phyloP scores from a whole-genome alignment of 2,888 invertebrate genomes.

The Drosophila nr. medialis region DNA sequence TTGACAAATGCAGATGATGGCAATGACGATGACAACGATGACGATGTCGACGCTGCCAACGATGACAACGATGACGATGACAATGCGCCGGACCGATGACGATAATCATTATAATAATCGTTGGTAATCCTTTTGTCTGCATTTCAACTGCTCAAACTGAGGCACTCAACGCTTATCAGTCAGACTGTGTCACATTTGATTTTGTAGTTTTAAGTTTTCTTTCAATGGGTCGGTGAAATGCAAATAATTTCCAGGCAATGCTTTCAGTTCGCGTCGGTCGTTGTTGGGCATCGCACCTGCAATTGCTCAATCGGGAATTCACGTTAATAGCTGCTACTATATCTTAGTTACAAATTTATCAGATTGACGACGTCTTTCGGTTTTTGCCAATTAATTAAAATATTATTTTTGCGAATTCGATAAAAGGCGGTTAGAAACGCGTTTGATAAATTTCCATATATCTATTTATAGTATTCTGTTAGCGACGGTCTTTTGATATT shows the following conservation, averaged over 20 bases:
- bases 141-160: conserved; percentile 2
- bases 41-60: conserved; percentile 19
- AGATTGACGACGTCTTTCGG: conserved; percentile 38
- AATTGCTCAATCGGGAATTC: conserved; percentile 50
- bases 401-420: conserved; percentile 47
- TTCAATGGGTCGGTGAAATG: conserved; percentile 53
- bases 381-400: conserved; percentile 58
- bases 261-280: conserved; percentile 74
- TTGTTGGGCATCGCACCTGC: conserved; percentile 66
- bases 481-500: conserved; percentile 11
- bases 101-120: conserved; percentile 19
- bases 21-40: conserved; percentile 15
- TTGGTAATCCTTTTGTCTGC: conserved; percentile 3
- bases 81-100: conserved; percentile 18
- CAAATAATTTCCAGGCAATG: conserved; percentile 40
- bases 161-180: conserved; percentile 24
- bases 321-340: conserved; percentile 1
- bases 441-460: conserved; percentile 13
- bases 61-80: conserved; percentile 16
- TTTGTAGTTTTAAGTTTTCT: conserved; percentile 34
- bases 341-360: conserved; percentile 38
- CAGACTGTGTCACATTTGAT: conserved; percentile 38
- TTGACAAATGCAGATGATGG: conserved; percentile 72
- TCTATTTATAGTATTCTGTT: conserved; percentile 1
- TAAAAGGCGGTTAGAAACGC: conserved; percentile 6